Conservation (phyloP, 1,140 invertebrate genomes). For the Drosophila sulfurigaster region DNA sequence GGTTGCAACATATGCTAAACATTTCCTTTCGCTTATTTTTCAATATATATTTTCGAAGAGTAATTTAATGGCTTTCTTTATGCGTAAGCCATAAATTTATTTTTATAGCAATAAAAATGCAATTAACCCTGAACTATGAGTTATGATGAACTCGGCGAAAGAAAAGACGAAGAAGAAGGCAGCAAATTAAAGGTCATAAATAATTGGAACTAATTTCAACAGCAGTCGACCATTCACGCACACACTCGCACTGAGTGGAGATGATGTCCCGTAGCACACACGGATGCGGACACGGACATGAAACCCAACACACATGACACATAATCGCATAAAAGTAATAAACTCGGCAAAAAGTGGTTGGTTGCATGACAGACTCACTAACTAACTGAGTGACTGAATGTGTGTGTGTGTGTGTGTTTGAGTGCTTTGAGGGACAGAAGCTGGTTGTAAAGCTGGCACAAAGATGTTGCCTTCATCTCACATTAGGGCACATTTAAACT, state of each 20-base stretch:
- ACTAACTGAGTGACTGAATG: slow-evolving; percentile 23
- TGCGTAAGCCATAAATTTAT: not conserved
- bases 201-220: slow-evolving; percentile 75
- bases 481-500: slow-evolving; percentile 60
- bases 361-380: slow-evolving; percentile 56
- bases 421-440: slow-evolving; percentile 7
- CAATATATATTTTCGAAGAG: too few relatives aligned
- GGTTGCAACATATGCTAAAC: not conserved
- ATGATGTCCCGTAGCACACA: not conserved
- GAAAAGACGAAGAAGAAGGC: slow-evolving; percentile 15
- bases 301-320: slow-evolving; percentile 63
- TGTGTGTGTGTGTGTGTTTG: slow-evolving; percentile 9
- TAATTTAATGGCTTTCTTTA: not conserved
- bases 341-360: slow-evolving; percentile 73
- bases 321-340: slow-evolving; percentile 83
- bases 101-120: slow-evolving; percentile 10
- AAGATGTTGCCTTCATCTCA: slow-evolving; percentile 48
- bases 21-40: not conserved
- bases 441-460: slow-evolving; percentile 33
- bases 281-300: not conserved
- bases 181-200: slow-evolving; percentile 62
- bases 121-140: slow-evolving; percentile 27
- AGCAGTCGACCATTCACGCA: slow-evolving; percentile 28
- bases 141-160: slow-evolving; percentile 46
- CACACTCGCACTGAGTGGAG: slow-evolving; percentile 21